Evolutionary conservation across 1,140 invertebrate species (phyloP), one percentile per base, ranked within the genome.

Genomic region (Araneus ventricosus): DNA sequence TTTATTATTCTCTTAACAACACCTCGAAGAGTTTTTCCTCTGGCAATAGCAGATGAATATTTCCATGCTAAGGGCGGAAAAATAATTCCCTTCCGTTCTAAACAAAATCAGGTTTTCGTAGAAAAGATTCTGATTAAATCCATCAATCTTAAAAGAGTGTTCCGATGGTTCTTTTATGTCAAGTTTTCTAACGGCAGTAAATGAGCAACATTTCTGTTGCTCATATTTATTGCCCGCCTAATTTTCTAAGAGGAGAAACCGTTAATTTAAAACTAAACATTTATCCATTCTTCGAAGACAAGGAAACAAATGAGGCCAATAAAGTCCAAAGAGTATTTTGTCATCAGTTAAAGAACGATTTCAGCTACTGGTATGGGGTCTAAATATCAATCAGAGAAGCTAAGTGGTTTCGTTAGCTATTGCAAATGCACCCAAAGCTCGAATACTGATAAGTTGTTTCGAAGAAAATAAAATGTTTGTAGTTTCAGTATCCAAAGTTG

Each of bases 41-140:
- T 2, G 17, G 17, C 10, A 52, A 2, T 4, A 52, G 41, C 4
- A 45, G 8, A 52, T 52, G 45, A 14, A 52, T 52, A 52, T n/a
- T n/a, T n/a, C n/a, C n/a, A n/a, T n/a, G 14, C 45, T 0, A 52
- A 0, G 45, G 45, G 30, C 45, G 30, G 5, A 17, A 75, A 75
- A 75, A 37, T 37, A 75, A 75, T 75, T 75, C 67, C 17, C 30
- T 75, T 34, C 14, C 30, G 34, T 75, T 27, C 27, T 30, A 75
- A 75, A 75, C 30, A 37, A 37, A 75, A 75, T 75, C 14, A 34
- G 67, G 27, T 22, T 34, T 34, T 30, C 17, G 3, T 1, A 30
- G 30, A 17, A 75, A 34, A 37, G 67, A 75, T 75, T 75, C 10
- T 75, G 67, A 75, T 75, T 75, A 75, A 75, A 75, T 20, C 30